Base-by-base conservation (phyloP, 2,797 vertebrate genomes). In the Pangasius djambal region DNA sequence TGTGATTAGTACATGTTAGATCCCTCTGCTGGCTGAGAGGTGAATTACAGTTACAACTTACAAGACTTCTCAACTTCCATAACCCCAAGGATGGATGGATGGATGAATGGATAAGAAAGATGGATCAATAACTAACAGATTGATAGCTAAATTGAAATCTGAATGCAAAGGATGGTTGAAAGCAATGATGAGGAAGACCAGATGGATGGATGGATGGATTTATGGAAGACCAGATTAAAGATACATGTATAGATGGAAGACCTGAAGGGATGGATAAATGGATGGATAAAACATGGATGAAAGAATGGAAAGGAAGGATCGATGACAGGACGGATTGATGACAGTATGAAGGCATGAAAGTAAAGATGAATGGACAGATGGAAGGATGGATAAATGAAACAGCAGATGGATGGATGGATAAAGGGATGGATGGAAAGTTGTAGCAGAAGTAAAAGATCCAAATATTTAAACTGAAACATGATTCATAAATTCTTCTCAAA, bases 1-100 rank as follows among this genome's bases (percentile, higher is more conserved):
- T 5, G 28, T 55, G 77, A 34, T 18, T 3, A 34, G 78, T 18
- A 57, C 16, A 25, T 37, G 31, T 37, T 37, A 82, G 2, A 12
- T 55, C 78, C 78, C 55, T 40, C 78, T 81, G 77, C 50, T 57
- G 77, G 77, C 77, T 57, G 77, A 81, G 50, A 81, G 52, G n/a
- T 34, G 52, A 25, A 82, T 52, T 52, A 78, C 48, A 52, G 70
- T 78, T 16, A 78, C 48, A 78, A 15, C 6, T 16, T 15, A 15
- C 10, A 77, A 28, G 31, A 48, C 22, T 77, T 15, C 72, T 25
- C 25, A 50, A 15, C 5, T 50, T n/a, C 40, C 18, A 0, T 44
- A 48, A 25, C 72, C 22, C 2, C 2, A 28, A 48, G 72, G 40
- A 75, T 48, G 20, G 9, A 72, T 20, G 16, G 34, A 72, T 37